Percentiles rank a stretch among this genome's conserved stretches.
Conservation (phyloP, 2,888 invertebrate species). For the Saturnia japonica region DNA sequence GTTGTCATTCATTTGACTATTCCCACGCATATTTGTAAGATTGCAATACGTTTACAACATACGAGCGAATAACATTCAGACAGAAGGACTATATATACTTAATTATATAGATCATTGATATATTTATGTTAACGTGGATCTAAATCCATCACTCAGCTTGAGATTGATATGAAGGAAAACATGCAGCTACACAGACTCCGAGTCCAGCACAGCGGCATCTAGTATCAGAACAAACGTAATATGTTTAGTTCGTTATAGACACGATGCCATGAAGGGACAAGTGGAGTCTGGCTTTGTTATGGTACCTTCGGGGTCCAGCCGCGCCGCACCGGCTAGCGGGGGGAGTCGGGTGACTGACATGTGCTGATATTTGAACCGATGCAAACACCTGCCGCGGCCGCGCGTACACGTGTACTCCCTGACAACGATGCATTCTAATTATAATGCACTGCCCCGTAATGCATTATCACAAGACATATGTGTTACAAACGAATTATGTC, state of each 20-base stretch:
- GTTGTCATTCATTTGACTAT: too few relatives aligned
- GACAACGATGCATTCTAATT: constrained; percentile 20
- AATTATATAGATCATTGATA: too few relatives aligned
- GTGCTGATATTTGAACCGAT: constrained; percentile 59
- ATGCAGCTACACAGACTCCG: too few relatives aligned
- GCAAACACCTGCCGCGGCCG: constrained; percentile 31
- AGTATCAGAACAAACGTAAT: neutral
- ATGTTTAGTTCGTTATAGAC: neutral
- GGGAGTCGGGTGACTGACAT: constrained; percentile 72
- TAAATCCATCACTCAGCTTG: neutral
- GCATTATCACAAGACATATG: neutral
- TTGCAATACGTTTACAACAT: too few relatives aligned
- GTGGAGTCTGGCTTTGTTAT: constrained; percentile 19
- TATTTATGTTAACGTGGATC: too few relatives aligned
- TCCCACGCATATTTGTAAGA: too few relatives aligned
- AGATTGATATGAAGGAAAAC: neutral
- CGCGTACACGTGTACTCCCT: neutral
- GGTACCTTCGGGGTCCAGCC: constrained; percentile 28
- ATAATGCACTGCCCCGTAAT: constrained; percentile 7
- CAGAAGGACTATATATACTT: too few relatives aligned
- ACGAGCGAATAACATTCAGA: too few relatives aligned
- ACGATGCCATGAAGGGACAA: neutral
- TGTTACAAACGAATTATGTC: neutral
- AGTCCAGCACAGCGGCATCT: too few relatives aligned
- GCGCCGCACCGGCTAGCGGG: too few relatives aligned